Base-by-base conservation (phyloP, 2,888 invertebrate genomes). In the Pristionchus mayeri region DNA sequence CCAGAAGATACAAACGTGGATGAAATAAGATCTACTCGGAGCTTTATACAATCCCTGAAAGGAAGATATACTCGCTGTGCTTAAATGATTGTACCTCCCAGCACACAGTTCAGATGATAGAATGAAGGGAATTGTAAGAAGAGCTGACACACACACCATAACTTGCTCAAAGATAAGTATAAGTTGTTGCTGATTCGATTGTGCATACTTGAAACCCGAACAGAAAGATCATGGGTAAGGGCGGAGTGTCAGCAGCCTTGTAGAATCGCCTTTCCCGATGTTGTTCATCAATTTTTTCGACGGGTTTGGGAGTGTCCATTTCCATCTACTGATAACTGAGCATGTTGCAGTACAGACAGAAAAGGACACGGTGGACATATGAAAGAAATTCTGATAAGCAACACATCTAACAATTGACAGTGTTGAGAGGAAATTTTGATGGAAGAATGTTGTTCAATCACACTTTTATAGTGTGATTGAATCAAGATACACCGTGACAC, bases 131-230 rank as follows among this genome's bases (percentile, higher is more conserved):
- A 92, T 91, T n/a, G 91, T 91, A 48, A 92, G 87, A 24, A 92
- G 88, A 18, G 91, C 92, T n/a, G 89, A 89, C 11, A 92, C 92
- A 82, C 92, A 92, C 16, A 92, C 91, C 91, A 91, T 91, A 13
- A 91, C 90, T 86, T 91, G 91, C 87, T 90, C 63, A 40, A 71
- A 71, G 3, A 71, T 37, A 16, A 21, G 37, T 48, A 7, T 27
- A 63, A n/a, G n/a, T 34, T 13, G 24, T 7, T 34, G 30, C 9
- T 7, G 9, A 40, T n/a, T n/a, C n/a, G 11, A 44, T 50, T 18
- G 30, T 3, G 0, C 21, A 24, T 37, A 88, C 89, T 87, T 90
- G 90, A 76, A 91, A 90, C 67, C 90, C 91, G 85, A 90, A 90
- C 27, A 90, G 85, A 37, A 91, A 85, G n/a, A 89, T 87, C 13